A percentile compares a stretch with the other conserved stretches of the same genome.
Conservation (phyloP, 2,888 invertebrate genomes). For the Deilephila porcellus region DNA sequence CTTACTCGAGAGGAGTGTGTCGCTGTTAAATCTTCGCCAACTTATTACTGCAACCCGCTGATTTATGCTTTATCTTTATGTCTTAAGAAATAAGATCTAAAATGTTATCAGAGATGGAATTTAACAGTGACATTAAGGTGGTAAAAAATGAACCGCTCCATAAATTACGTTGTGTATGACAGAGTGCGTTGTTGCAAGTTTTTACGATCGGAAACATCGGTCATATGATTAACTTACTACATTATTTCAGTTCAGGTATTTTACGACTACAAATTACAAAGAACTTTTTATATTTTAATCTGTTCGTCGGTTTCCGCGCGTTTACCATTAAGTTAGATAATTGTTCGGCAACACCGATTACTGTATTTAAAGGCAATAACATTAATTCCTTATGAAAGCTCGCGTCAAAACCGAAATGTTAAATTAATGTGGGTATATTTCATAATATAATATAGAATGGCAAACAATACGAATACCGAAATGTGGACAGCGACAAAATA, state of each 20-base stretch:
- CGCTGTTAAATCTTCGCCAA: slow-evolving; percentile 59
- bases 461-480: slow-evolving; percentile 19
- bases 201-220: slow-evolving; percentile 70
- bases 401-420: background rate
- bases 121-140: slow-evolving; percentile 28
- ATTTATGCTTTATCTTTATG: slow-evolving; percentile 35
- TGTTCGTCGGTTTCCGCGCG: slow-evolving; percentile 7
- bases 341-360: background rate
- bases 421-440: slow-evolving; percentile 11
- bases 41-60: slow-evolving; percentile 32
- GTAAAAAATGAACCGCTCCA: slow-evolving; percentile 63
- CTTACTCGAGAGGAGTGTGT: slow-evolving; percentile 70
- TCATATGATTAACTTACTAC: slow-evolving; percentile 62
- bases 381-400: background rate
- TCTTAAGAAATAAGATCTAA: slow-evolving; percentile 40
- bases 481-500: slow-evolving; percentile 24
- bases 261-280: slow-evolving; percentile 29
- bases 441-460: slow-evolving; percentile 1
- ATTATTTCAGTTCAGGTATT: slow-evolving; percentile 35
- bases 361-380: slow-evolving; percentile 3
- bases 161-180: slow-evolving; percentile 81
- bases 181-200: slow-evolving; percentile 75
- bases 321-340: slow-evolving; percentile 1
- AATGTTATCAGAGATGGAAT: slow-evolving; percentile 36
- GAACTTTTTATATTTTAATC: slow-evolving; percentile 9